Base-by-base conservation (phyloP, 2,888 invertebrate species). In the Scaptomyza caliginosa region DNA sequence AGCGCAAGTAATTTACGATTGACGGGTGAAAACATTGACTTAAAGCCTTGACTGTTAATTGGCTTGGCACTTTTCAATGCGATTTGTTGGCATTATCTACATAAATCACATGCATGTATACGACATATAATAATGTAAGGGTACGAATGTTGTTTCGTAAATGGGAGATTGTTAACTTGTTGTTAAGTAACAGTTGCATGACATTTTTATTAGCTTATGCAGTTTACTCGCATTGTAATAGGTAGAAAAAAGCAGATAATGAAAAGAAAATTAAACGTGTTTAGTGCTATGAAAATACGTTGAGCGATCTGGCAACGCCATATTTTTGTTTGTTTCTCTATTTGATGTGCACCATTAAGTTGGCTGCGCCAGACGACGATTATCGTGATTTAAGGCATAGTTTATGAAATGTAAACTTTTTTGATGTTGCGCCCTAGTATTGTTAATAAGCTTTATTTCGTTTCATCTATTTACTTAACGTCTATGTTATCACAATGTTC, bases 31-130 rank as follows among this genome's bases (percentile, higher is more conserved):
- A 68, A 68, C 45, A 54, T 48, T 19, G 59, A 66, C 49, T 50
- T 24, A 34, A 48, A 71, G 73, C 54, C 59, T 72, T 67, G 67
- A 40, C 72, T 66, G 58, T 46, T 72, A 72, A 72, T 66, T 69
- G 68, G 52, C 67, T 48, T 48, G 48, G 10, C 19, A 39, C 43
- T 56, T 40, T 55, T 65, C 56, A 56, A 7, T 28, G 34, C 64
- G 28, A 65, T 68, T 57, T 57, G 48, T 49, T 65, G 52, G 17
- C 45, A 52, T 50, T 65, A 54, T 58, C 38, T 54, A 72, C 59
- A 72, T 67, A 70, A 72, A 55, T 72, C 38, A 38, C 7, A 21
- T 36, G 24, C 38, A 50, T 30, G n/a, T 4, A n/a, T 3, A 13
- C 3, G n/a, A 7, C 7, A 32, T 13, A 32, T 32, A 32, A 58